Evolutionary conservation across 2,797 vertebrate genomes (phyloP).

Genomic region (Anguilla pacifica): DNA sequence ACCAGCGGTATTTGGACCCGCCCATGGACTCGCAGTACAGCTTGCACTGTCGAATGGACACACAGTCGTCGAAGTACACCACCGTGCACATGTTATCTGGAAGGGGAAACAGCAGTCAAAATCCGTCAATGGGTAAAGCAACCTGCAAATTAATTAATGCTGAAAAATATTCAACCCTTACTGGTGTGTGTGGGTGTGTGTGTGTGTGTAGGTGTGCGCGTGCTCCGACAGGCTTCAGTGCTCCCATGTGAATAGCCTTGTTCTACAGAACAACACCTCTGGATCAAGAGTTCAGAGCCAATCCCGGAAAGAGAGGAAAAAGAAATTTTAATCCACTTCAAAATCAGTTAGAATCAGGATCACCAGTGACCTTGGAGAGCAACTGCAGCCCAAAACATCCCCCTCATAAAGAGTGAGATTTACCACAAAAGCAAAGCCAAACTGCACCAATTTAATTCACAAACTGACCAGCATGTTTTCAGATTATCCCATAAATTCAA

Average conservation of each 20-base stretch:
- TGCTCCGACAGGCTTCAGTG: not conserved
- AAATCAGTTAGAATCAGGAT: conserved; percentile 29
- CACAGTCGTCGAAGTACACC: conserved; percentile 98
- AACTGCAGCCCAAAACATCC: not conserved
- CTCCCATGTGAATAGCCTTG: conserved; percentile 23
- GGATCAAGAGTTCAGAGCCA: conserved; percentile 43
- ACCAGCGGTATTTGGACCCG: conserved; percentile 98
- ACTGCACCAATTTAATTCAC: not conserved
- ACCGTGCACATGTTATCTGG: conserved; percentile 95
- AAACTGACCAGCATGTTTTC: not conserved
- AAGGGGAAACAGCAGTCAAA: conserved; percentile 8
- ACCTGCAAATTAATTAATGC: not conserved
- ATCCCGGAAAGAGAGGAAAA: conserved; percentile 40
- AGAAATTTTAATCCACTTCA: conserved; percentile 34
- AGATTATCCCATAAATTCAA: not conserved
- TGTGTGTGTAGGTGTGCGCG: not conserved
- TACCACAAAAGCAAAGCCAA: not conserved
- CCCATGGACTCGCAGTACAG: conserved; percentile 98
- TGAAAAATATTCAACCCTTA: conserved; percentile 44
- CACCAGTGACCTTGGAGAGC: not conserved
- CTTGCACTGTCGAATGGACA: conserved; percentile 98
- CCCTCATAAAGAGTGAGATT: not conserved
- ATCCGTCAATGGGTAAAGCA: not conserved
- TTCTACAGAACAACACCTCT: conserved; percentile 45
- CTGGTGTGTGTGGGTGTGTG: conserved; percentile 38